Evolutionary conservation across 1,140 invertebrate species (phyloP), one percentile per base, ranked within the genome.

Genomic region (Megalopta genalis): DNA sequence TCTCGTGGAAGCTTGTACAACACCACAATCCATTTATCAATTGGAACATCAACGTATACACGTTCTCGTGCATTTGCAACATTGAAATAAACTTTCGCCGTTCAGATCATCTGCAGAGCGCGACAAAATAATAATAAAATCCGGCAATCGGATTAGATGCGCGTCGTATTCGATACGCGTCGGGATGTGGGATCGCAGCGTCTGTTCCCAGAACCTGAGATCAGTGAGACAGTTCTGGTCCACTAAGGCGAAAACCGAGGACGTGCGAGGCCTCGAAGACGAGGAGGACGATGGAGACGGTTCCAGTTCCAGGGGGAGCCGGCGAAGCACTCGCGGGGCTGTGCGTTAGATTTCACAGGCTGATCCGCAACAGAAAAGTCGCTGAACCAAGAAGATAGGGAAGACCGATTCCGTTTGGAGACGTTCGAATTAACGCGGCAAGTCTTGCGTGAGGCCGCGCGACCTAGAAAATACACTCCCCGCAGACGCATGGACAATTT

Each of bases 271-370:
- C n/a, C n/a, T n/a, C n/a, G n/a, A 73, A 66, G 27, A 60, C 75
- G 54, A 68, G 63, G 23, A 32, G 4, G 32, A 32, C n/a, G 70
- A 72, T 80, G 52, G 27, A 7, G 18, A 6, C 6, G 16, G 42
- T 66, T 81, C 64, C 42, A 32, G 4, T 32, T 32, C 1, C 32
- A 32, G 32, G 32, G n/a, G 59, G 75, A 82, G 60, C 79, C 87
- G 78, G 78, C 76, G 70, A 82, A 85, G 81, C 78, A 68, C 73
- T n/a, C n/a, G n/a, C 81, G 46, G 86, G 25, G 6, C 64, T 77
- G n/a, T n/a, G 87, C 71, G 80, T 88, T 82, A 88, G 89, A 90
- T 90, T 90, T 90, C 89, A 90, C 88, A 87, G 81, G 80, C 77
- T 88, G 89, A 90, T 90, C 85, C 80, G 52, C 32, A 63, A 37